Evolutionary conservation across 92 coral and sea anemone genomes (phyloP), one percentile per base, ranked within the genome.

Genomic region (Pocillopora grandis): DNA sequence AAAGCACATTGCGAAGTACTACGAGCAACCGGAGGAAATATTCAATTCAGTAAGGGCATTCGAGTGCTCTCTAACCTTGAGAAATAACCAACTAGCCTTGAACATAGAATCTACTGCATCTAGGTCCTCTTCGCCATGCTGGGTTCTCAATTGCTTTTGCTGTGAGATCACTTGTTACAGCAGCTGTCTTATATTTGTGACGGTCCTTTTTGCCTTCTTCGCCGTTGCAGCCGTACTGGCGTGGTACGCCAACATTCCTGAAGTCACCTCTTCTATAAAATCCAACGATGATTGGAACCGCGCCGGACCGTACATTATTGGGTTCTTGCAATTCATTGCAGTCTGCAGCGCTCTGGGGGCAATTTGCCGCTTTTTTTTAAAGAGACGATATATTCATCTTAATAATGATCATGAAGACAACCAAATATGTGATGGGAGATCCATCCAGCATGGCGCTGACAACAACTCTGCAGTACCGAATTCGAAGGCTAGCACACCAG

Each of bases 301-400:
- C 1, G 81, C 87, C 0, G 99, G 99, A 11, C 72, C 71, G 64
- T 88, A 83, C 21, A 60, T 89, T 1, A 59, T 89, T 7, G 77
- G 15, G 1, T 15, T 57, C 17, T 72, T 87, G 66, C 66, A 35
- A 18, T 9, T 74, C 80, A 3, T 56, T 83, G 14, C 69, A 76
- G 16, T 5, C 57, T 21, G 75, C 73, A 52, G 65, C 61, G 56
- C 21, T 85, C 59, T 14, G 33, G 9, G 85, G 75, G 52, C 62
- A 77, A 52, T 63, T 71, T 70, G 42, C 42, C n/a, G 12, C 66
- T 13, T n/a, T 3, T 2, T 10, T 0, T 6, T 11, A 3, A 16
- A 10, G 6, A 62, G 48, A 58, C 52, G 31, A 36, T 36, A 60
- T 58, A 13, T 1, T 27, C 65, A 0, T 18, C 4, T 0, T 15